phyloP scores from a whole-genome alignment of 2,888 invertebrate species.

The Tetropium fuscum region DNA sequence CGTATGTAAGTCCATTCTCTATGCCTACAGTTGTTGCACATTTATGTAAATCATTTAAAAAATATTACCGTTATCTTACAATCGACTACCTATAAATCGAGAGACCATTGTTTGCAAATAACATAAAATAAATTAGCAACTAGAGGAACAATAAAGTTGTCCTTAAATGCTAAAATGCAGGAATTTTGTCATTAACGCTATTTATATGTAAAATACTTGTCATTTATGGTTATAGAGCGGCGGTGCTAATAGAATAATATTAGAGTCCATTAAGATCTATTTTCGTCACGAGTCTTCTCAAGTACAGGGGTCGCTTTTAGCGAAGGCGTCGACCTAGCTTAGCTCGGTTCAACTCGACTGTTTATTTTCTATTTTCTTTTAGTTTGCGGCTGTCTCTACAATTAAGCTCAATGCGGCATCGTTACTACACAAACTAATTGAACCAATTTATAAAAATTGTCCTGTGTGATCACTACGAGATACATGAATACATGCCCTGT shows the following conservation, averaged over 20 bases:
- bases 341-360: slow-evolving; percentile 19
- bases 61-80: neutral
- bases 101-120: neutral
- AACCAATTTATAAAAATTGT: slow-evolving; percentile 44
- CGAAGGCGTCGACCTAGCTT: slow-evolving; percentile 36
- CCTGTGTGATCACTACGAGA: slow-evolving; percentile 8
- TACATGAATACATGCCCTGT: slow-evolving; percentile 3
- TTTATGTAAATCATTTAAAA: too few species aligned
- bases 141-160: neutral
- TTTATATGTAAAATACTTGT: slow-evolving; percentile 23
- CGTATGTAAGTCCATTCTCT: neutral
- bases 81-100: neutral
- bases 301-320: slow-evolving; percentile 27
- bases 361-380: slow-evolving; percentile 24
- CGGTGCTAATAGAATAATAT: slow-evolving; percentile 27
- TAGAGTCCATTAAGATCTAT: slow-evolving; percentile 34
- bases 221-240: slow-evolving; percentile 23
- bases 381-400: slow-evolving; percentile 34
- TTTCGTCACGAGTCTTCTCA: slow-evolving; percentile 30
- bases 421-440: slow-evolving; percentile 44
- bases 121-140: neutral
- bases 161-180: slow-evolving; percentile 12
- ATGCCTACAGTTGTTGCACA: too few species aligned
- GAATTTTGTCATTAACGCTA: slow-evolving; percentile 8
- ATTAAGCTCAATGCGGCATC: slow-evolving; percentile 37